A percentile compares a stretch with the other conserved stretches of the same genome.
Evolutionary conservation across 2,797 vertebrate species (phyloP).

Genomic region (Carduelis carduelis): DNA sequence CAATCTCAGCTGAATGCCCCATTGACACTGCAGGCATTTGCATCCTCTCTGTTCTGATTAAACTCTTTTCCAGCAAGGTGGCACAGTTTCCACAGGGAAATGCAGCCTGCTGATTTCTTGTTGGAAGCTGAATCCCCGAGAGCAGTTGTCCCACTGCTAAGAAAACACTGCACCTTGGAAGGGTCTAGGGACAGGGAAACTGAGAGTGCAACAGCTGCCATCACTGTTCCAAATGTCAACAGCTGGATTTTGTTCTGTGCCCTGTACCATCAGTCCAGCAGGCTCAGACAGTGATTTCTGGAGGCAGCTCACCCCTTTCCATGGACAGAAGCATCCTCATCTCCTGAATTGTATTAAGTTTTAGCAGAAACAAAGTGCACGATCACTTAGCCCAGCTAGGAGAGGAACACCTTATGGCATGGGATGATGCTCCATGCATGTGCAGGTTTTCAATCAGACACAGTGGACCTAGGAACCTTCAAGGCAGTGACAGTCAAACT

Average conservation of each 20-base stretch:
- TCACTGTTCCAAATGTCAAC: background rate
- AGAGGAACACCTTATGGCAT: background rate
- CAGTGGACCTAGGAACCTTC: background rate
- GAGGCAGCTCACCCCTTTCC: background rate
- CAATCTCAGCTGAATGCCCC: background rate
- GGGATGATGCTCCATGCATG: accelerated
- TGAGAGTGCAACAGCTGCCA: background rate
- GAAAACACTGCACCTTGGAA: background rate
- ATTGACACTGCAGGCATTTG: background rate
- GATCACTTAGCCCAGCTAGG: accelerated
- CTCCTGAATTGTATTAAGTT: background rate
- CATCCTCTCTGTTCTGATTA: background rate
- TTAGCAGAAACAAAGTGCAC: background rate
- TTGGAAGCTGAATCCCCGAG: background rate
- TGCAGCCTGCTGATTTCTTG: background rate
- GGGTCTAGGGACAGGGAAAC: background rate
- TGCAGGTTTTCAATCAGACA: background rate
- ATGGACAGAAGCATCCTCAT: background rate
- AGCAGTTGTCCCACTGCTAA: background rate
- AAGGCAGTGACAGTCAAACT: background rate
- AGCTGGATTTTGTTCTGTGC: background rate
- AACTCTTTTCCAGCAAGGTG: background rate
- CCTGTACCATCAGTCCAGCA: background rate
- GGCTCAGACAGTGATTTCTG: background rate
- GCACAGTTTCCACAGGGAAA: background rate